Conservation (phyloP, 2,797 vertebrate genomes). For the Rhinatrema bivittatum region DNA sequence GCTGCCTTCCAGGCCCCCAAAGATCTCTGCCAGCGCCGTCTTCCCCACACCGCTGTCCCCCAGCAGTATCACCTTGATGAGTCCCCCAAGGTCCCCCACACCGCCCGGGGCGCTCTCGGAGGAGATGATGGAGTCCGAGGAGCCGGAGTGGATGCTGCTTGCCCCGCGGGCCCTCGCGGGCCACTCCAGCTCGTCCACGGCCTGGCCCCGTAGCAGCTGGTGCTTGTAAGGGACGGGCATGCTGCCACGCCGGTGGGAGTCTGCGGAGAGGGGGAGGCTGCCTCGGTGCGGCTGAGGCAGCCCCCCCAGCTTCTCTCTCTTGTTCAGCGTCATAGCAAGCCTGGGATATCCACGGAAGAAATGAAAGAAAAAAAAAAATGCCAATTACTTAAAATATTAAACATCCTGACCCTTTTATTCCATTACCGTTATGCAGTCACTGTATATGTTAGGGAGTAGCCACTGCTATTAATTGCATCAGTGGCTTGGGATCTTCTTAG, state of each 20-base stretch:
- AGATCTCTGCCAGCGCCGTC: slow-evolving; percentile 73
- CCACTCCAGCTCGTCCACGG: slow-evolving; percentile 62
- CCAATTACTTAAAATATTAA: no score
- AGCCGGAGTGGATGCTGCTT: slow-evolving; percentile 34
- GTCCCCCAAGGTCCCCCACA: slow-evolving; percentile 40
- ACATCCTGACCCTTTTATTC: no score
- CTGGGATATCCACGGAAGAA: no score
- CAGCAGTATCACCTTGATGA: slow-evolving; percentile 64
- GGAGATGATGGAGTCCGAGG: slow-evolving; percentile 56
- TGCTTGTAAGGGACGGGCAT: slow-evolving; percentile 83
- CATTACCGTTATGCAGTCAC: no score
- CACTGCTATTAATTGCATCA: no score
- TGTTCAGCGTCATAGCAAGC: slow-evolving; percentile 25
- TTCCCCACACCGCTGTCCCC: slow-evolving; percentile 87
- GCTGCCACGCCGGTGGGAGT: slow-evolving; percentile 73
- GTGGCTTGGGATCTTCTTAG: no score
- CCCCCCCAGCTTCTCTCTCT: slow-evolving; percentile 30
- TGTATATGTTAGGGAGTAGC: no score
- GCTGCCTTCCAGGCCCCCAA: slow-evolving; percentile 70
- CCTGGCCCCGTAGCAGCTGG: slow-evolving; percentile 73
- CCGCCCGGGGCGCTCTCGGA: slow-evolving; percentile 6
- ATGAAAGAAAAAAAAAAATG: no score
- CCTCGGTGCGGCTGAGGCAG: slow-evolving; percentile 14
- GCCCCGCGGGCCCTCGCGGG: slow-evolving; percentile 37
- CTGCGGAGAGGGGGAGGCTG: slow-evolving; percentile 50